These are phyloP conservation scores for Acanthaster planci DNA, from an alignment of 35 echinoderm and acorn worm species.

Conservation along the genomic window DNA sequence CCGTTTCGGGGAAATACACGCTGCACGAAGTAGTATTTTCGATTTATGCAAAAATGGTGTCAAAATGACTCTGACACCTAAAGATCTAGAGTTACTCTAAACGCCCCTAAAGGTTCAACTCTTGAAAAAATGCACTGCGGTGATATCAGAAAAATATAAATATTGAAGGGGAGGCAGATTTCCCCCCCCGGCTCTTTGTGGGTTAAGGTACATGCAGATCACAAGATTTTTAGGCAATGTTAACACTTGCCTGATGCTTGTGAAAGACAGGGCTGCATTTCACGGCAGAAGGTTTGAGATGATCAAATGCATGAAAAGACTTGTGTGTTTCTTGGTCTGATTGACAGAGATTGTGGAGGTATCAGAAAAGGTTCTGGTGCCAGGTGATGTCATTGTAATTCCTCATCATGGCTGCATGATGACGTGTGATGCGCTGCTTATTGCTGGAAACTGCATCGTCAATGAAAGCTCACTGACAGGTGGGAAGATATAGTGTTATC, in stretches of 20 bases:
- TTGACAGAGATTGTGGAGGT: not conserved
- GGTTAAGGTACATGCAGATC: too few relatives aligned
- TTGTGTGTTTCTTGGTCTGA: not conserved
- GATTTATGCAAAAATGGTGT: too few relatives aligned
- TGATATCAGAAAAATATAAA: too few relatives aligned
- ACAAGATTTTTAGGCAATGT: too few relatives aligned
- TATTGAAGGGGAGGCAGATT: too few relatives aligned
- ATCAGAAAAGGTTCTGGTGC: conserved; percentile 61
- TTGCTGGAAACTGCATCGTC: conserved; percentile 82
- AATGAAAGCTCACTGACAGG: conserved; percentile 93
- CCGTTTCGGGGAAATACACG: too few relatives aligned
- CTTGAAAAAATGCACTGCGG: too few relatives aligned
- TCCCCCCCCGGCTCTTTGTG: too few relatives aligned
- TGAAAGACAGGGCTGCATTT: not conserved
- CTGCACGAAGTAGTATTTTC: too few relatives aligned
- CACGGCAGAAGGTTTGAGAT: not conserved
- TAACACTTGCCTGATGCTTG: not conserved
- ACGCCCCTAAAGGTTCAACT: too few relatives aligned
- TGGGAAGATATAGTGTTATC: not conserved
- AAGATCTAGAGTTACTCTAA: too few relatives aligned
- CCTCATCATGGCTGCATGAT: conserved; percentile 65
- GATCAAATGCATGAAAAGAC: not conserved
- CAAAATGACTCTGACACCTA: too few relatives aligned
- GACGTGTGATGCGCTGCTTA: conserved; percentile 81
- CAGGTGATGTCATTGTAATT: conserved; percentile 83